These are phyloP conservation scores for Arion vulgaris DNA, from an alignment of 1,140 invertebrate species.

Conservation along the genomic window DNA sequence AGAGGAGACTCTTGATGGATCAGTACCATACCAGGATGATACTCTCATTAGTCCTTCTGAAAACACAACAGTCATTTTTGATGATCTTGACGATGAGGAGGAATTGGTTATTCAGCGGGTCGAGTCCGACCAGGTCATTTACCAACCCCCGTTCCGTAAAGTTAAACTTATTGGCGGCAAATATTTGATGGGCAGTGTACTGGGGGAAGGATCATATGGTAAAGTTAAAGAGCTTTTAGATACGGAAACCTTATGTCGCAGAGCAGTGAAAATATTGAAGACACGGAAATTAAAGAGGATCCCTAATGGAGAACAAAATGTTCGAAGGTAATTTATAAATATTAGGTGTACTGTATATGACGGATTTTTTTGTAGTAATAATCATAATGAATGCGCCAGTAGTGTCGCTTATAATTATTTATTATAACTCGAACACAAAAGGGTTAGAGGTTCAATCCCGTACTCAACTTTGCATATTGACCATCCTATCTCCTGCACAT, in stretches of 20 bases:
- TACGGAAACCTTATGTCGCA: constrained; percentile 88
- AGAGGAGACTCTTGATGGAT: constrained; percentile 30
- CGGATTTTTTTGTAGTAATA: too few relatives aligned
- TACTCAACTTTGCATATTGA: too few relatives aligned
- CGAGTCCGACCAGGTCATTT: constrained; percentile 94
- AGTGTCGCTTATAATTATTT: too few relatives aligned
- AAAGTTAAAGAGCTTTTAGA: constrained; percentile 99
- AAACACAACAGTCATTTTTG: constrained; percentile 47
- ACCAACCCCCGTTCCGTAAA: constrained; percentile 86
- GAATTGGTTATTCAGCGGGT: constrained; percentile 92
- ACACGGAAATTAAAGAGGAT: constrained; percentile 93
- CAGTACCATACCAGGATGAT: constrained; percentile 30
- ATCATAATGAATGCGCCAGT: too few relatives aligned
- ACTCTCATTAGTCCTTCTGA: constrained; percentile 9
- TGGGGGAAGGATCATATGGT: constrained; percentile 95
- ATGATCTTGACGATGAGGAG: constrained; percentile 62
- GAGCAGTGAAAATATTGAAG: constrained; percentile 85
- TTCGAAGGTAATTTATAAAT: constrained; percentile 80
- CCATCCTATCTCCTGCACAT: too few relatives aligned
- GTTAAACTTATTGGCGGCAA: constrained; percentile 89
- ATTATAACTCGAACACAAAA: too few relatives aligned
- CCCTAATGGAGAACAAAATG: constrained; percentile 97
- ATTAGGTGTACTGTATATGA: too few relatives aligned
- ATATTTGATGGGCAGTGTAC: constrained; percentile 97
- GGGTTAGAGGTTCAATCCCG: too few relatives aligned